These are phyloP conservation scores for Hypselothyrea guttata DNA, from an alignment of 2,888 invertebrate species.

Conservation along the genomic window DNA sequence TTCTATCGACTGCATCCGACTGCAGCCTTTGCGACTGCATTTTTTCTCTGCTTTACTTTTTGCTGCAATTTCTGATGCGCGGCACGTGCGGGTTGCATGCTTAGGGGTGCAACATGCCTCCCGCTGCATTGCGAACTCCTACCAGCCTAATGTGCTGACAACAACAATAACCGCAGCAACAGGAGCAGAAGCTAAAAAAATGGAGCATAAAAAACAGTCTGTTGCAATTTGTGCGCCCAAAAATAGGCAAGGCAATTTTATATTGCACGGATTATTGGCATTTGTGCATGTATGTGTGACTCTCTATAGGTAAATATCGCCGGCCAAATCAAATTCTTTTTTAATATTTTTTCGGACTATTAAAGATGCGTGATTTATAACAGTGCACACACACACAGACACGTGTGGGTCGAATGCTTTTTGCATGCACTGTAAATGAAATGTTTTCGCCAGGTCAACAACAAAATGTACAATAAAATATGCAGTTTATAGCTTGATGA, in stretches of 20 bases:
- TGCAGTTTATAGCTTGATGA: constrained; percentile 37
- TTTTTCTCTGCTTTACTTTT: constrained; percentile 19
- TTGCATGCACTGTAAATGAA: constrained; percentile 45
- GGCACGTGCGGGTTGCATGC: constrained; percentile 57
- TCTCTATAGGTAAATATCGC: constrained; percentile 33
- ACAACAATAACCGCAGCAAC: constrained; percentile 41
- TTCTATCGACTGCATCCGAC: too few species aligned
- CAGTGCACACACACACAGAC: constrained; percentile 29
- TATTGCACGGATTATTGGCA: constrained; percentile 11
- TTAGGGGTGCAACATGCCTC: too few species aligned
- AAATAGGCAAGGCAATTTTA: constrained; percentile 59
- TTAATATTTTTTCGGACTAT: constrained; percentile 57
- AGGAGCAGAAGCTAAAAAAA: constrained; percentile 13
- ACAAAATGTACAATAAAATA: constrained; percentile 16
- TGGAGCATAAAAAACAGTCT: constrained; percentile 58
- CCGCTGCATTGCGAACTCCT: constrained; percentile 16
- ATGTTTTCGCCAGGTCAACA: constrained; percentile 42
- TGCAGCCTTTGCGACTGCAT: background rate
- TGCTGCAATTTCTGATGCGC: constrained; percentile 35
- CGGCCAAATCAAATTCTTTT: constrained; percentile 44
- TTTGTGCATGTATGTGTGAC: constrained; percentile 3
- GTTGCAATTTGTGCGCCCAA: constrained; percentile 67
- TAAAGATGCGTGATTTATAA: constrained; percentile 72
- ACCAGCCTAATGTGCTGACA: constrained; percentile 61
- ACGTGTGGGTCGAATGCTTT: too few species aligned